Evolutionary conservation across 2,113 vertebrate genomes (phyloP).

Genomic region (Mormyrus iriodes): DNA sequence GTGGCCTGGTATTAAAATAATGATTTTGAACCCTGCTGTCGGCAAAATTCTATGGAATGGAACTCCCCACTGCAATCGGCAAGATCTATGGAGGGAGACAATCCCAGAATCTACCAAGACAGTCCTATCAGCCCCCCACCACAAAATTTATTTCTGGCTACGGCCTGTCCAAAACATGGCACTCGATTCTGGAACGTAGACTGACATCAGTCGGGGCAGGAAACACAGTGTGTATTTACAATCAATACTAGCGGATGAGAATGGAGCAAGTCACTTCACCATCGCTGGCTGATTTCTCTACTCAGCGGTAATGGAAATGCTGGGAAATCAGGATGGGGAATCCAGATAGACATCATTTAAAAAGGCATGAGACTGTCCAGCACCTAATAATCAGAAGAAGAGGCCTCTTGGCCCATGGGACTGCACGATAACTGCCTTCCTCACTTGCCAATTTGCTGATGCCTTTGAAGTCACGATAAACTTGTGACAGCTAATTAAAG

Average conservation of each 20-base stretch:
- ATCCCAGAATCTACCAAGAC: neutral
- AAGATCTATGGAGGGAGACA: neutral
- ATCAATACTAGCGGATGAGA: neutral
- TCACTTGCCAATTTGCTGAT: neutral
- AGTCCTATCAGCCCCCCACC: neutral
- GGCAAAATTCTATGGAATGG: neutral
- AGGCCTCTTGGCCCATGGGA: neutral
- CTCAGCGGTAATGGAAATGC: neutral
- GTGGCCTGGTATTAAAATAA: neutral
- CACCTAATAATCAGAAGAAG: neutral
- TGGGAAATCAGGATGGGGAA: neutral
- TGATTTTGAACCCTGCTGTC: neutral
- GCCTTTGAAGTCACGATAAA: neutral
- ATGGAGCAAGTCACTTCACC: neutral
- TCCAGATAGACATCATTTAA: neutral
- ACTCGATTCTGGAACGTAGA: neutral
- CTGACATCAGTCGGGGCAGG: neutral
- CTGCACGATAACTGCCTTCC: neutral
- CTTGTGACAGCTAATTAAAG: conserved; percentile 2
- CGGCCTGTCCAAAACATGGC: neutral
- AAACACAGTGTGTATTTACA: neutral
- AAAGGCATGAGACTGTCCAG: neutral
- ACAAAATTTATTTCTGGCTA: neutral
- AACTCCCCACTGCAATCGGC: too few relatives aligned
- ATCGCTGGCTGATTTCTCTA: neutral